Evolutionary conservation across 35 echinoderm and acorn worm species (phyloP).

Genomic region (Heliocidaris erythrogramma): DNA sequence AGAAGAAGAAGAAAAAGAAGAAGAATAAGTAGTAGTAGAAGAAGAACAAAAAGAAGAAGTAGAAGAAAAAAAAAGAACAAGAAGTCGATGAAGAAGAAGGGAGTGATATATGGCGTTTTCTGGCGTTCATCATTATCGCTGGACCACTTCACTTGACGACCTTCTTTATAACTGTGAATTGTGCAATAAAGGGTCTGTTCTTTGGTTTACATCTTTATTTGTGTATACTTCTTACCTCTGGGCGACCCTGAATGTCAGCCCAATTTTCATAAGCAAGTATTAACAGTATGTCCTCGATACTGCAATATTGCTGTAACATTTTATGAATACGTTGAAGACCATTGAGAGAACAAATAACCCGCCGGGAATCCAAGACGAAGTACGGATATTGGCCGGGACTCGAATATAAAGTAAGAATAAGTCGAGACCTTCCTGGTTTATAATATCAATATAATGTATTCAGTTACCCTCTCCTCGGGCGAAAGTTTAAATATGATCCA

Average conservation of each 20-base stretch:
- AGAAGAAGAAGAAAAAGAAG: no score
- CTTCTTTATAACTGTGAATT: neutral
- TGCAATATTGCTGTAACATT: neutral
- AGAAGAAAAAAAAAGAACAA: no score
- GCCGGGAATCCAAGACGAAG: neutral
- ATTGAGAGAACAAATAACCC: neutral
- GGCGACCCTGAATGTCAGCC: neutral
- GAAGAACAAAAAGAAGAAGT: no score
- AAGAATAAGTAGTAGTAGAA: no score
- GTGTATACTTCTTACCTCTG: no score
- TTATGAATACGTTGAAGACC: neutral
- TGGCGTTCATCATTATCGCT: neutral
- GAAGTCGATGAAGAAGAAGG: no score
- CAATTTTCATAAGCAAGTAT: neutral
- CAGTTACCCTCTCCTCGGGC: no score
- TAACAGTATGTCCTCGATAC: neutral
- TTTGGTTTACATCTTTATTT: no score
- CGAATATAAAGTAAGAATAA: neutral
- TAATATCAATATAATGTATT: no score
- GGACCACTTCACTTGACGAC: neutral
- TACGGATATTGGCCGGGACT: neutral
- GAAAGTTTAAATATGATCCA: no score
- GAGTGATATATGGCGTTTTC: no score
- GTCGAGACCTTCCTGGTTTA: no score
- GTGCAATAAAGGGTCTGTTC: neutral